Base-by-base conservation (phyloP, 2,797 vertebrate genomes). In the Zalophus californianus region DNA sequence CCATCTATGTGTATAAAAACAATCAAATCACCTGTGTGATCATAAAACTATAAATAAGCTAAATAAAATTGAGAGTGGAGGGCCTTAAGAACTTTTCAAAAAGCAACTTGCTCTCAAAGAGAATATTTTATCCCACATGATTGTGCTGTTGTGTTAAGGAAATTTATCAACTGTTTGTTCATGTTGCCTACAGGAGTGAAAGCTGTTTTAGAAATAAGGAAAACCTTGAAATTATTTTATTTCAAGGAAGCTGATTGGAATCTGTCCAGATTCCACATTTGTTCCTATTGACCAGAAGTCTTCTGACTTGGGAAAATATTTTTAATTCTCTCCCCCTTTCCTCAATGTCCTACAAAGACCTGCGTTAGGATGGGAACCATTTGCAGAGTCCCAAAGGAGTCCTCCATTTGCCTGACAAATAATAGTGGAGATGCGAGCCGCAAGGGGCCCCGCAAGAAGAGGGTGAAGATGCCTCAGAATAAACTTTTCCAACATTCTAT, bases 241-340 rank as follows among this genome's bases (percentile, higher is more conserved):
- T 96, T 91, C 50, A 90, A 94, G 91, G 90, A 94, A 96, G 95
- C 66, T 84, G 48, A 50, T 25, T 97, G 97, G 95, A 96, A 85
- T 41, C 77, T 83, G 50, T 97, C 96, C 96, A 97, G 86, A 94
- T 85, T 90, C 91, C 73, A 94, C 66, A 90, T 93, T 96, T 97
- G 75, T 86, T 96, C 20, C 25, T 97, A 90, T 80, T 94, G 89
- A 97, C 79, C 91, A 96, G 68, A 96, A 96, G 90, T 91, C 89
- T 92, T 92, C 80, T 83, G 89, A 87, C 97, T 97, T 97, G 94
- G 97, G 90, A 97, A 98, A 97, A 97, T 97, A 97, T 90, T 97
- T 98, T 88, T 78, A 78, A 86, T 91, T 70, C 48, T 66, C 70
- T 73, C 27, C 20, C 35, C 23, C 54, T 27, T 66, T 88, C 52